phyloP scores from a whole-genome alignment of 2,113 vertebrate species.

The Chrysemys picta region DNA sequence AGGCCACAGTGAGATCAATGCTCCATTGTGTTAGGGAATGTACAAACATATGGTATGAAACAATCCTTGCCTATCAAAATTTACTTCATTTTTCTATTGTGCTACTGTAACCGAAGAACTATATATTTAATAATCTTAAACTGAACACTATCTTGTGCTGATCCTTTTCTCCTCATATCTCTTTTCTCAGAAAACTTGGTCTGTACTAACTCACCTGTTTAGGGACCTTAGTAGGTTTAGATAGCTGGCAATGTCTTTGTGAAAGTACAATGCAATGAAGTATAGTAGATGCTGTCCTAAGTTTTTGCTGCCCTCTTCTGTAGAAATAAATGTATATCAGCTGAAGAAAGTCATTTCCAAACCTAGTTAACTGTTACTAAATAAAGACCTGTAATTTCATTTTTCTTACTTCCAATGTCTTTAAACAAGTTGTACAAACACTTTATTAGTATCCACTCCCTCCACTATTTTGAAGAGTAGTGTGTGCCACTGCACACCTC shows the following conservation, averaged over 20 bases:
- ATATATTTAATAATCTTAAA: not conserved
- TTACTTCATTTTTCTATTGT: not conserved
- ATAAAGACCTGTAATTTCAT: fast-evolving
- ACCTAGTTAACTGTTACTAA: not conserved
- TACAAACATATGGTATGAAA: fast-evolving
- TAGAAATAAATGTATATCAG: not conserved
- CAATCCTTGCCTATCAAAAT: not conserved
- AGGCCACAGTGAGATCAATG: not conserved
- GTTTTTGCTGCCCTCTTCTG: conserved; percentile 82
- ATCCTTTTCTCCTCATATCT: not conserved
- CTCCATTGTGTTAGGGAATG: not conserved
- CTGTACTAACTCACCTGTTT: not conserved
- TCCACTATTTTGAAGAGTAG: not conserved
- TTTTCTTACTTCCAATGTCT: not conserved
- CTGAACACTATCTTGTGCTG: fast-evolving
- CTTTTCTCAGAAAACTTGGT: not conserved
- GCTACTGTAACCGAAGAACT: not conserved
- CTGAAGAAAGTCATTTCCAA: not conserved
- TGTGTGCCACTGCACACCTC: not conserved
- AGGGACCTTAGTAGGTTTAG: not conserved
- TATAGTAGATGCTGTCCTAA: not conserved
- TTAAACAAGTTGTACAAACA: not conserved
- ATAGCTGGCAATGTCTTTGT: not conserved
- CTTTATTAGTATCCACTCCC: not conserved
- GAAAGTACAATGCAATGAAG: not conserved